Conservation (phyloP, 2,888 invertebrate genomes). For the Aphelenchoides bicaudatus region DNA sequence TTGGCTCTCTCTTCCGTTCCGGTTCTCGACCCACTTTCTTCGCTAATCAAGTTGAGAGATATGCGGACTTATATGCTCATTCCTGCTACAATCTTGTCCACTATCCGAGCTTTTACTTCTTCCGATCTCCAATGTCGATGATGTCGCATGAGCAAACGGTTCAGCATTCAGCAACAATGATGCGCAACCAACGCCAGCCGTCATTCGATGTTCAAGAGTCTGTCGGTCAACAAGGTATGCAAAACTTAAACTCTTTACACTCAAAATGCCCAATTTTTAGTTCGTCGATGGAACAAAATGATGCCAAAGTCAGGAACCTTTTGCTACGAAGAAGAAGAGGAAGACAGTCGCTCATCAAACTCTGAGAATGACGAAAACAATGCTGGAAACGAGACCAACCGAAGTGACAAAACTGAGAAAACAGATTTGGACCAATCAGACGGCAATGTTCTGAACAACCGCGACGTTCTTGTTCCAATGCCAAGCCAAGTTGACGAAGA, state of each 20-base stretch:
- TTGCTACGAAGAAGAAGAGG: constrained; percentile 56
- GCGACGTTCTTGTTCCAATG: constrained; percentile 29
- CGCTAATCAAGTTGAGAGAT: constrained; percentile 79
- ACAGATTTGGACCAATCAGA: constrained; percentile 20
- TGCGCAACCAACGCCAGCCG: constrained; percentile 34
- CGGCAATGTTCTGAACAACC: constrained; percentile 13
- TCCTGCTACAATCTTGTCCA: constrained; percentile 89
- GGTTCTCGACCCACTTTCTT: constrained; percentile 75
- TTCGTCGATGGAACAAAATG: constrained; percentile 53
- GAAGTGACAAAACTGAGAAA: constrained; percentile 27
- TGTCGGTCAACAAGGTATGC: constrained; percentile 51
- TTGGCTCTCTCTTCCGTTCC: constrained; percentile 86
- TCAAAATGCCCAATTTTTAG: constrained; percentile 33
- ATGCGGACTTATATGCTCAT: constrained; percentile 92
- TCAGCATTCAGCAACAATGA: constrained; percentile 68
- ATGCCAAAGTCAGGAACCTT: constrained; percentile 48
- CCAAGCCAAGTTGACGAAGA: constrained; percentile 27
- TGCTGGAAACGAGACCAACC: constrained; percentile 10
- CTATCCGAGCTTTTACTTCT: constrained; percentile 98
- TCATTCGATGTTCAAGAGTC: constrained; percentile 44
- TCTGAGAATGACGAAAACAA: constrained; percentile 28
- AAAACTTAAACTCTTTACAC: not conserved
- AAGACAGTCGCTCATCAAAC: constrained; percentile 30
- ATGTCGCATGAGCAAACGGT: constrained; percentile 98
- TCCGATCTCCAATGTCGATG: constrained; percentile 92